phyloP scores from a whole-genome alignment of 2,797 vertebrate genomes.

The Lacerta bilineata region DNA sequence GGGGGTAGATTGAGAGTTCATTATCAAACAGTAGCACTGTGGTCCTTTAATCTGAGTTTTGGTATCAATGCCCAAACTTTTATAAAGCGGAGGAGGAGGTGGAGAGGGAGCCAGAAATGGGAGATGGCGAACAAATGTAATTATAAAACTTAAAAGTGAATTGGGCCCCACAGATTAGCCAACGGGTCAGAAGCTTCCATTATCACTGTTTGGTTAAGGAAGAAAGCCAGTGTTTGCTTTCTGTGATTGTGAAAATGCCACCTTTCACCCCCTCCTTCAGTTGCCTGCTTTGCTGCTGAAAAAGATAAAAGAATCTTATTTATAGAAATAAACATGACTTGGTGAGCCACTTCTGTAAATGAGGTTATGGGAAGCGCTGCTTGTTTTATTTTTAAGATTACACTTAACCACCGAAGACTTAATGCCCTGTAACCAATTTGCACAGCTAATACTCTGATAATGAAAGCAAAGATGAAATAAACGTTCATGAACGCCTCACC shows the following conservation, averaged over 20 bases:
- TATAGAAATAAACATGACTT: constrained; percentile 7
- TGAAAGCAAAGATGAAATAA: constrained; percentile 40
- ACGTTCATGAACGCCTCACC: neutral
- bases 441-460: neutral
- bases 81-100: neutral
- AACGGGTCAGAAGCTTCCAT: neutral
- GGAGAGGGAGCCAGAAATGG: neutral
- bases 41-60: neutral
- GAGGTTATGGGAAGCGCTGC: neutral
- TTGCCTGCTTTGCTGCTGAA: accelerated
- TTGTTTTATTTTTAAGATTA: neutral
- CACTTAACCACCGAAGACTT: neutral
- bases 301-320: constrained; percentile 14
- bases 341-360: neutral
- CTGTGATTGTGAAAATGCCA: neutral
- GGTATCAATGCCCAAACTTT: constrained; percentile 44
- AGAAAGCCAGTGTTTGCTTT: neutral
- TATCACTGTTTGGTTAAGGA: neutral
- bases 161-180: constrained; percentile 9
- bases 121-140: accelerated
- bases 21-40: neutral
- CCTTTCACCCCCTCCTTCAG: neutral
- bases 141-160: constrained; percentile 17
- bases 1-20: neutral
- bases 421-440: neutral